These are phyloP conservation scores for Idaea straminata DNA, from an alignment of 2,888 invertebrate species.

Conservation along the genomic window DNA sequence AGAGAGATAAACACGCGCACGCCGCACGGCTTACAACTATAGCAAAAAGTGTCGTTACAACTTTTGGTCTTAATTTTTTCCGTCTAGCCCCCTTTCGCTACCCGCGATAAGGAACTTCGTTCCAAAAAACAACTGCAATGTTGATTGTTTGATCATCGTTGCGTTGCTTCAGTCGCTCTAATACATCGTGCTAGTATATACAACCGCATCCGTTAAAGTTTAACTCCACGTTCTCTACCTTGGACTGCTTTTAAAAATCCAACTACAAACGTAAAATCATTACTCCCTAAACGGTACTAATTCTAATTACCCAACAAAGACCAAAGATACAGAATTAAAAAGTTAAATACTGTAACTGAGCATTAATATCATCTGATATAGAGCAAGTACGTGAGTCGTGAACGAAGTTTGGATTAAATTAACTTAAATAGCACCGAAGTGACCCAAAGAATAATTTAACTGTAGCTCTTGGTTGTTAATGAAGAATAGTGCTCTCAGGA, in stretches of 20 bases:
- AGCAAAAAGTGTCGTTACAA: too few relatives aligned
- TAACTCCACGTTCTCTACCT: not conserved
- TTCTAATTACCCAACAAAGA: constrained; percentile 25
- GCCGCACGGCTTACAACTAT: too few relatives aligned
- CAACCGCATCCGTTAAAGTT: not conserved
- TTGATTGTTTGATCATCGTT: too few relatives aligned
- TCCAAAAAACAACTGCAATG: too few relatives aligned
- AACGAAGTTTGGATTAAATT: constrained; percentile 72
- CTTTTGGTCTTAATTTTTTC: too few relatives aligned
- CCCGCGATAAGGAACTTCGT: too few relatives aligned
- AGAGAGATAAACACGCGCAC: too few relatives aligned
- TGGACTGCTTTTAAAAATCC: not conserved
- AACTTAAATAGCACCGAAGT: constrained; percentile 74
- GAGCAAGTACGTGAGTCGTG: constrained; percentile 58
- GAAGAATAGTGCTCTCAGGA: constrained; percentile 72
- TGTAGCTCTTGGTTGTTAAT: constrained; percentile 65
- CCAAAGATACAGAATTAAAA: constrained; percentile 24
- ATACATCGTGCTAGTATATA: not conserved
- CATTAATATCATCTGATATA: constrained; percentile 41
- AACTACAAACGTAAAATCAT: constrained; percentile 2
- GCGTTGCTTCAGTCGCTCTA: not conserved
- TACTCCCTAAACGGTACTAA: constrained; percentile 8
- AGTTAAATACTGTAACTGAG: constrained; percentile 30
- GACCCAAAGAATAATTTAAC: constrained; percentile 77
- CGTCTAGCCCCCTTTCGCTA: too few relatives aligned